Base-by-base conservation (phyloP, 1,140 invertebrate species). In the Calliphora vicina region DNA sequence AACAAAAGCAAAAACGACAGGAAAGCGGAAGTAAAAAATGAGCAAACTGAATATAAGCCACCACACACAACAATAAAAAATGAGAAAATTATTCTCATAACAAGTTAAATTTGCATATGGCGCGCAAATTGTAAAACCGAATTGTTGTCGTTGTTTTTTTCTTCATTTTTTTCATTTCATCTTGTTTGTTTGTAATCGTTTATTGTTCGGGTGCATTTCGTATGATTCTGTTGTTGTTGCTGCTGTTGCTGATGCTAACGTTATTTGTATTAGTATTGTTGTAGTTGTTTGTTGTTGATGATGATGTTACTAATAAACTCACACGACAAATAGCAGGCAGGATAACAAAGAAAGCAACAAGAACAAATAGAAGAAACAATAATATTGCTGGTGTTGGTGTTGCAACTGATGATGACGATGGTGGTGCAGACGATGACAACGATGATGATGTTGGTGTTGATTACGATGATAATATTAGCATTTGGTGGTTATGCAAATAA, bases 401-500 rank as follows among this genome's bases (percentile, higher is more conserved):
- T 67, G 61, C 12, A 17, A 6, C n/a, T 26, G 78, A 12, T 25
- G 50, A 12, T 20, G 43, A 57, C 23, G 15, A 50, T n/a, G 35
- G 45, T 57, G 43, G 20, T 29, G 43, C 17, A 67, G 80, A 17
- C 35, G 23, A 25, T 29, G 61, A 27, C n/a, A 42, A 61, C 23
- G 26, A 67, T 20, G 61, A 45, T 26, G 45, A 26, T 9, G 2
- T 2, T 43, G 25, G 17, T 80, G 35, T 50, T 29, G 72, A 15
- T 74, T 10, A 76, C 29, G n/a, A 42, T n/a, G 29, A 78, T 78
- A 78, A 78, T 81, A 81, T 82, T 82, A 73, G 61, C 61, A 67
- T 67, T 67, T 67, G 23, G 61, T 67, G 61, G 61, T 67, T 20
- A 67, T 67, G 61, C 80, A 84, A 84, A 87, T 89, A 89, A 89